Conservation (phyloP, 53 echinoderm and acorn worm genomes). For the Holothuria leucospilota region DNA sequence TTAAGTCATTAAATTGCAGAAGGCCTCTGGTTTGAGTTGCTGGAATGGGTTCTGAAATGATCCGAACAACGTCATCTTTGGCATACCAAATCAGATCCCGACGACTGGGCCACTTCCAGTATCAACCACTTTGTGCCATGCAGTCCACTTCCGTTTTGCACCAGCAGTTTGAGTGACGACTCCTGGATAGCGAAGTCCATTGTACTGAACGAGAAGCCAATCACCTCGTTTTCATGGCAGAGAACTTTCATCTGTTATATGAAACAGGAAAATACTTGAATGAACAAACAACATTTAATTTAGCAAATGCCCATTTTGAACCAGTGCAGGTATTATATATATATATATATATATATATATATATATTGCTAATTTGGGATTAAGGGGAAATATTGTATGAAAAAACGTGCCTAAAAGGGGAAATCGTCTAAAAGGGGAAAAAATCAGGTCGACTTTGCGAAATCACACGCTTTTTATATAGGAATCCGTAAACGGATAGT, state of each 20-base stretch:
- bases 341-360: too few species aligned
- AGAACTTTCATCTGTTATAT: conserved; percentile 2
- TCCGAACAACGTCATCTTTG: neutral
- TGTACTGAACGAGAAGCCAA: conserved; percentile 5
- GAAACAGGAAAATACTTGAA: neutral
- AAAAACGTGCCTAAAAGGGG: too few species aligned
- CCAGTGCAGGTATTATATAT: neutral
- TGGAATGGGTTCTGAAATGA: conserved; percentile 17
- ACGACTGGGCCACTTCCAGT: conserved; percentile 14
- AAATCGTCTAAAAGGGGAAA: too few species aligned
- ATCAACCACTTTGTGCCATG: conserved; percentile 7
- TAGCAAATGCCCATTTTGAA: neutral
- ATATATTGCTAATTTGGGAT: too few species aligned
- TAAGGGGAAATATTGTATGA: too few species aligned
- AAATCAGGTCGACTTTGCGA: too few species aligned
- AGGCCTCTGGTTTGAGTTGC: conserved; percentile 20
- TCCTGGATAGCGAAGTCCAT: neutral
- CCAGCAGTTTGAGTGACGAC: conserved; percentile 20
- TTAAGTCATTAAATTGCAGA: neutral
- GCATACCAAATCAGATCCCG: conserved; percentile 8
- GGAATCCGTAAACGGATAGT: too few species aligned
- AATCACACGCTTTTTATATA: too few species aligned
- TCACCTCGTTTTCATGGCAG: conserved; percentile 28
- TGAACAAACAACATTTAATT: neutral
- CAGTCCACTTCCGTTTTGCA: conserved; percentile 24